Conservation (phyloP, 1,140 invertebrate species). For the Lucilia sericata region DNA sequence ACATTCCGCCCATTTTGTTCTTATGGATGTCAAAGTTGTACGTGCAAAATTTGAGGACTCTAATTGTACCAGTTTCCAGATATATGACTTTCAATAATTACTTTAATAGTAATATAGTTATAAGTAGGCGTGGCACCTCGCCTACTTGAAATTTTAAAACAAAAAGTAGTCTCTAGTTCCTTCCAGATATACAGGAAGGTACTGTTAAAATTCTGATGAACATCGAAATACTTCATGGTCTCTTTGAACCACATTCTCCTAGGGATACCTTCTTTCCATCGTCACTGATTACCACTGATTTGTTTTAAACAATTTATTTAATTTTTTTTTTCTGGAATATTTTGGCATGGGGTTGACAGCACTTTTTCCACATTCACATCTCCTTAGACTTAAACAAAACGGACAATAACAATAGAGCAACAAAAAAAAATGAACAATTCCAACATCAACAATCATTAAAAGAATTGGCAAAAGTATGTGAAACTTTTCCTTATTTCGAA, state of each 20-base stretch:
- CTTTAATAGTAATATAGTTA: too few species aligned
- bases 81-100: too few species aligned
- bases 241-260: not conserved
- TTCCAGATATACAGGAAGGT: too few species aligned
- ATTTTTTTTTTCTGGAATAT: not conserved
- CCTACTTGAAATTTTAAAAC: too few species aligned
- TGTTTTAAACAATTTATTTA: not conserved
- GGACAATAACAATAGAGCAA: not conserved
- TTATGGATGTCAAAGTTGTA: too few species aligned
- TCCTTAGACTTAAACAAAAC: not conserved
- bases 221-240: too few species aligned
- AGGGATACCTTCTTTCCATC: not conserved
- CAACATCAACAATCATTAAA: conserved; percentile 19
- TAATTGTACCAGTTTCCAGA: too few species aligned
- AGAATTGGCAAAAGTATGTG: conserved; percentile 39
- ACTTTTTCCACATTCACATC: conserved; percentile 15
- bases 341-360: conserved; percentile 41
- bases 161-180: too few species aligned
- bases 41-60: too few species aligned
- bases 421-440: not conserved
- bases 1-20: too few species aligned
- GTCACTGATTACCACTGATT: not conserved
- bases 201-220: too few species aligned
- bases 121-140: too few species aligned
- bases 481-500: conserved; percentile 34